Percentiles rank a stretch among this genome's conserved stretches.
Conservation (phyloP, 1,140 invertebrate species). For the Anoplolepis gracilipes region DNA sequence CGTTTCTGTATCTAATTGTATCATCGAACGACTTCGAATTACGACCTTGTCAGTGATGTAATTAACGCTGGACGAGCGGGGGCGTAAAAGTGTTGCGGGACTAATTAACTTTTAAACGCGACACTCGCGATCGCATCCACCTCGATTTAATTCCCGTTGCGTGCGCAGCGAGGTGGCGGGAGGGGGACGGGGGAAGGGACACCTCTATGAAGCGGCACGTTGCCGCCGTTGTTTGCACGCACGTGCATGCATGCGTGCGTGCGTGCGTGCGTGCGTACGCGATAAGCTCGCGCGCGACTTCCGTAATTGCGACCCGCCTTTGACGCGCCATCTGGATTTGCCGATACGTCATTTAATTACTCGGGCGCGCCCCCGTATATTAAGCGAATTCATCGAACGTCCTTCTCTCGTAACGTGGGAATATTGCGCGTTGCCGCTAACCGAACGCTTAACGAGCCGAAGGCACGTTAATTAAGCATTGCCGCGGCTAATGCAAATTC, state of each 20-base stretch:
- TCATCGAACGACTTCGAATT: constrained; percentile 11
- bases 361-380: constrained; percentile 29
- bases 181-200: no score
- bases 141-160: constrained; percentile 36
- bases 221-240: constrained; percentile 26
- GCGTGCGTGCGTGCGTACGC: background rate
- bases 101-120: constrained; percentile 58
- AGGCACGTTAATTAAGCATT: constrained; percentile 65
- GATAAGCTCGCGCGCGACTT: constrained; percentile 36
- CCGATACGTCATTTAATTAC: constrained; percentile 55
- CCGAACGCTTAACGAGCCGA: constrained; percentile 56
- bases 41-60: constrained; percentile 3
- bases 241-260: constrained; percentile 44
- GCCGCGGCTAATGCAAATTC: constrained; percentile 59
- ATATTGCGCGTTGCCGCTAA: constrained; percentile 58
- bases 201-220: background rate
- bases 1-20: constrained; percentile 23
- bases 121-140: constrained; percentile 31
- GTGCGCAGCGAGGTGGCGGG: background rate
- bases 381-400: constrained; percentile 54
- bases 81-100: constrained; percentile 22
- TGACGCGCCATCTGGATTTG: constrained; percentile 49
- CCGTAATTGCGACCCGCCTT: constrained; percentile 39
- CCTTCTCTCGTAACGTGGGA: constrained; percentile 55
- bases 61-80: constrained; percentile 25